Percentiles rank a stretch among this genome's conserved stretches.
These are phyloP conservation scores for Lepus townsendii DNA, from an alignment of 2,797 vertebrate species.

Conservation along the genomic window DNA sequence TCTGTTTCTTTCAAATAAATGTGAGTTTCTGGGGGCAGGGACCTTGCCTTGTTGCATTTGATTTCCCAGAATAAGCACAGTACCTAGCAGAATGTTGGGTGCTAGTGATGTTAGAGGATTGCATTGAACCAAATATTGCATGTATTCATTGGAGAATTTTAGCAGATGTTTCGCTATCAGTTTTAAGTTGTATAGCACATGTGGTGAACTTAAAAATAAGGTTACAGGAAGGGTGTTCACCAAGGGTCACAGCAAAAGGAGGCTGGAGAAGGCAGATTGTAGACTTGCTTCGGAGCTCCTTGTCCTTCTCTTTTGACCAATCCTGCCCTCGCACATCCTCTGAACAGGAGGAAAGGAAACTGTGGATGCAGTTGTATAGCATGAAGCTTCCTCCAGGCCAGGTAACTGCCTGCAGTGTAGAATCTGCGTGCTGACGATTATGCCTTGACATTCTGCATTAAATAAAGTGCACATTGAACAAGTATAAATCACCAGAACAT, in stretches of 20 bases:
- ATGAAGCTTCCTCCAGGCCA: neutral
- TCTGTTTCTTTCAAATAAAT: conserved; percentile 42
- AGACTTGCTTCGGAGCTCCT: neutral
- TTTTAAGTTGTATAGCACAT: neutral
- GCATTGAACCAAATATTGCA: neutral
- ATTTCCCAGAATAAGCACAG: neutral
- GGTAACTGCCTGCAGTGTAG: neutral
- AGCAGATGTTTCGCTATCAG: neutral
- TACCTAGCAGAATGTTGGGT: neutral
- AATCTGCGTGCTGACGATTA: conserved; percentile 23
- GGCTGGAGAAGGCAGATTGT: neutral
- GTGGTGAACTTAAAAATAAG: neutral
- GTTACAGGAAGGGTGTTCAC: neutral
- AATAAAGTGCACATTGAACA: neutral
- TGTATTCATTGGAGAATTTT: neutral
- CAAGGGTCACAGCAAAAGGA: neutral
- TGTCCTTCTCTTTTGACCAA: neutral
- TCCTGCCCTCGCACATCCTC: neutral
- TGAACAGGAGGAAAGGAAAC: neutral
- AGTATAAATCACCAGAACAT: neutral
- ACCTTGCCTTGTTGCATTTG: neutral
- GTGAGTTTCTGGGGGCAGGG: neutral
- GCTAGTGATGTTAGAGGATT: neutral
- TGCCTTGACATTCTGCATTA: neutral
- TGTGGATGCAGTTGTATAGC: neutral